These are phyloP conservation scores for Eupelmus urozonus DNA, from an alignment of 2,888 invertebrate species.

Conservation along the genomic window DNA sequence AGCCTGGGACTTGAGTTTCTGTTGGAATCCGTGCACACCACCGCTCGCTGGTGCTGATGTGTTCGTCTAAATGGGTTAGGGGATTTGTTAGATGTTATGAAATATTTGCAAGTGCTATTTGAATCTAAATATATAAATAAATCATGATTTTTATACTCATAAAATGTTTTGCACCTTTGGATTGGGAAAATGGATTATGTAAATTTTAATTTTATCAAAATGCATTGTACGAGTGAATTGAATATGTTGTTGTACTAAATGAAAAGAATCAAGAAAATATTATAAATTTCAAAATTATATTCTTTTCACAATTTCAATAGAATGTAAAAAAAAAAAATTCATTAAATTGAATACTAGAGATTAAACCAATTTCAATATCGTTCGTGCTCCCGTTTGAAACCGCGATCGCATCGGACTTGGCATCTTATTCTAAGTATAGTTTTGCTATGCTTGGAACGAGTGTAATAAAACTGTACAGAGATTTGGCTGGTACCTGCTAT, in stretches of 20 bases:
- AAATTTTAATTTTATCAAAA: too few species aligned
- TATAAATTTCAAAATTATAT: too few species aligned
- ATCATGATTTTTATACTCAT: too few species aligned
- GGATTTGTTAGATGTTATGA: too few species aligned
- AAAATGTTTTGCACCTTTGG: too few species aligned
- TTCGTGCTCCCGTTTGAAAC: conserved; percentile 37
- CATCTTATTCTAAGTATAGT: conserved; percentile 57
- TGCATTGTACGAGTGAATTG: too few species aligned
- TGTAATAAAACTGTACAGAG: conserved; percentile 57
- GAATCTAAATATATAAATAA: too few species aligned
- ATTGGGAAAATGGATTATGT: too few species aligned
- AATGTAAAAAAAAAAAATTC: not conserved
- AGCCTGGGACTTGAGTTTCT: conserved; percentile 84
- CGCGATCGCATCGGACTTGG: conserved; percentile 36
- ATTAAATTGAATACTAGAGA: not conserved
- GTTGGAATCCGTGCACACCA: conserved; percentile 68
- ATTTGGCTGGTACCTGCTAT: conserved; percentile 35
- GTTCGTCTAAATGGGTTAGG: too few species aligned
- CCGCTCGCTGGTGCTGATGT: conserved; percentile 62
- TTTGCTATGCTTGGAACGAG: conserved; percentile 51
- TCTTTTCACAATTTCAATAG: not conserved
- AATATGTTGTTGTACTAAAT: too few species aligned
- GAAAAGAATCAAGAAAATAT: too few species aligned
- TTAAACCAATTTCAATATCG: conserved; percentile 8
- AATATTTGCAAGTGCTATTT: too few species aligned